Evolutionary conservation across 2,888 invertebrate genomes (phyloP), one percentile per base, ranked within the genome.

Genomic region (Caradrina clavipalpis): DNA sequence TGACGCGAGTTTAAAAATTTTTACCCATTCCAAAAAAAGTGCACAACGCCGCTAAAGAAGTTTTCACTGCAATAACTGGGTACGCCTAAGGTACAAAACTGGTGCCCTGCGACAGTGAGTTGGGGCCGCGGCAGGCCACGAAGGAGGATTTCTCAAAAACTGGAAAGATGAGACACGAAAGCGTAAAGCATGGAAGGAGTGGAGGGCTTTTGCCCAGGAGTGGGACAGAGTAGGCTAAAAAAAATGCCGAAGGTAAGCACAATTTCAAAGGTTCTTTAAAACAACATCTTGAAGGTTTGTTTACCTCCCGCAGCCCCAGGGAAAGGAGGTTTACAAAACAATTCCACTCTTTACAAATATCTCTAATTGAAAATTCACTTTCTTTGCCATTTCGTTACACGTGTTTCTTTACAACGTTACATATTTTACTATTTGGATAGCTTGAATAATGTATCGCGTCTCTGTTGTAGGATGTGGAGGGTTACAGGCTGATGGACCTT

Each of bases 351-450:
- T 75, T 68, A 68, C 35, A 26, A 76, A 57, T 47, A 11, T 51
- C 47, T 60, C 45, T 80, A 76, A 80, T 64, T 70, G 67, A 70
- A 78, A 64, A 70, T 76, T 76, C 60, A 53, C 70, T 70, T 76
- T 66, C 59, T 61, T 55, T 50, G 17, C 42, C 42, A 51, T 76
- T 75, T 64, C 51, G 26, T 65, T 65, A 53, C 42, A 26, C 64
- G 67, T 59, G 39, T 73, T 63, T 58, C 49, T 60, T 51, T 21
- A 19, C 22, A 22, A 42, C 49, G 26, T 50, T 76, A 55, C 39
- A 64, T 76, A 55, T 72, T 59, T 62, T 51, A 63, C 47, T 49
- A 60, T 61, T 57, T 50, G 35, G 42, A 35, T 47, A 4, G 13
- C 39, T 13, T 64, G 31, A 68, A 68, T 57, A 61, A 58, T 54